Evolutionary conservation across 2,113 vertebrate genomes (phyloP), one percentile per base, ranked within the genome.

Genomic region (Numenius arquata): DNA sequence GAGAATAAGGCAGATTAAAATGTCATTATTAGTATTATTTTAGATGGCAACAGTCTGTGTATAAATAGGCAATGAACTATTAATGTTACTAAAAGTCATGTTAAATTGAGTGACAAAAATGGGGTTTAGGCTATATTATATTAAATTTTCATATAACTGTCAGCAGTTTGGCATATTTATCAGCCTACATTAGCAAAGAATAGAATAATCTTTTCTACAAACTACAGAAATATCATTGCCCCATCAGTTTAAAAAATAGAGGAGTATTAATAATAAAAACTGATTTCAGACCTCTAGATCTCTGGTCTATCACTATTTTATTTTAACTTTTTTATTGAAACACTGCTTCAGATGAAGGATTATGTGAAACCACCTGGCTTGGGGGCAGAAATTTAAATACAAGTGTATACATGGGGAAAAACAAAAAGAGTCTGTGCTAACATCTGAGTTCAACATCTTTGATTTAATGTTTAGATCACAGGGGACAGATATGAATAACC

Each of bases 401-500:
- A 82, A 43, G n/a, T 82, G 45, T 89, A 66, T 92, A 92, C 61
- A 85, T 34, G 53, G 32, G 70, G 71, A 89, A 90, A 94, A 90
- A 34, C 80, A 90, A 90, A 90, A 61, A 48, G 58, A 89, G 32
- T 50, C 77, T 75, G 23, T 88, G 74, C 84, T 84, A 85, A 82
- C 67, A 95, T 91, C 73, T 8, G 38, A 93, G 62, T 95, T 95
- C 86, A 92, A 79, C 84, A 88, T 92, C 66, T 92, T 92, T 89
- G 89, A 96, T 95, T 95, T 85, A 85, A 70, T 66, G 73, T 85
- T 96, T 92, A 43, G 38, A 85, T 96, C 96, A 88, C 94, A 92
- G 55, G 94, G 84, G 90, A 93, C 58, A 88, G 81, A 94, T 95
- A 94, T 66, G 94, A 96, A 95, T 95, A 96, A 77, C 91, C 71